phyloP scores from a whole-genome alignment of 2,113 vertebrate genomes.

The Dromiciops gliroides region DNA sequence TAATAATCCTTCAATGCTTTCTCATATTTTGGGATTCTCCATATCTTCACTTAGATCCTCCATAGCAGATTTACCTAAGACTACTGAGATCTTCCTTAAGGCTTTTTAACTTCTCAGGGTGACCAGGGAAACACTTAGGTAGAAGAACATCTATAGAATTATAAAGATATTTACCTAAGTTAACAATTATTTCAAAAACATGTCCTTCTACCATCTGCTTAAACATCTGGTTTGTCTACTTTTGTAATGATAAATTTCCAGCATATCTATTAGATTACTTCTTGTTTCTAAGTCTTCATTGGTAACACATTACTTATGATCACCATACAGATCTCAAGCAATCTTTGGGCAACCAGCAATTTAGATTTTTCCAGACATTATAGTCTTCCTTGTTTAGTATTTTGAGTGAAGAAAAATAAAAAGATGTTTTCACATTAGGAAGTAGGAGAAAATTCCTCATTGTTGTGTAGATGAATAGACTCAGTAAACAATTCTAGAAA shows the following conservation, averaged over 20 bases:
- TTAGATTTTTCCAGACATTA: neutral
- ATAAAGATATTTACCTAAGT: neutral
- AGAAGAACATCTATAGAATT: conserved; percentile 40
- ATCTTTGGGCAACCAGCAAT: neutral
- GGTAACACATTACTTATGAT: neutral
- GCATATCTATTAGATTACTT: neutral
- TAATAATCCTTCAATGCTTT: neutral
- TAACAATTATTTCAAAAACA: conserved; percentile 47
- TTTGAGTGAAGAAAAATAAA: neutral
- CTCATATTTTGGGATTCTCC: neutral
- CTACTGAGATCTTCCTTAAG: neutral
- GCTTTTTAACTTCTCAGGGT: neutral
- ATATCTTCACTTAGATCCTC: neutral
- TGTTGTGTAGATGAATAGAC: neutral
- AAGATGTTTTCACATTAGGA: neutral
- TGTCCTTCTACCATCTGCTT: neutral
- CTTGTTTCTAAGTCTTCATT: neutral
- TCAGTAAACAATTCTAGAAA: neutral
- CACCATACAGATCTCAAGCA: neutral
- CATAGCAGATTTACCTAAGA: neutral
- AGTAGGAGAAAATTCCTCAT: neutral
- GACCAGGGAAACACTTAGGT: neutral
- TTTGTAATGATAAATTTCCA: neutral
- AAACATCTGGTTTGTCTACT: neutral
- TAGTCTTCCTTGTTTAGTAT: neutral